Percentiles rank a stretch among this genome's conserved stretches.
phyloP scores from a whole-genome alignment of 2,797 vertebrate genomes.

The Oceanodroma leucorhoa region DNA sequence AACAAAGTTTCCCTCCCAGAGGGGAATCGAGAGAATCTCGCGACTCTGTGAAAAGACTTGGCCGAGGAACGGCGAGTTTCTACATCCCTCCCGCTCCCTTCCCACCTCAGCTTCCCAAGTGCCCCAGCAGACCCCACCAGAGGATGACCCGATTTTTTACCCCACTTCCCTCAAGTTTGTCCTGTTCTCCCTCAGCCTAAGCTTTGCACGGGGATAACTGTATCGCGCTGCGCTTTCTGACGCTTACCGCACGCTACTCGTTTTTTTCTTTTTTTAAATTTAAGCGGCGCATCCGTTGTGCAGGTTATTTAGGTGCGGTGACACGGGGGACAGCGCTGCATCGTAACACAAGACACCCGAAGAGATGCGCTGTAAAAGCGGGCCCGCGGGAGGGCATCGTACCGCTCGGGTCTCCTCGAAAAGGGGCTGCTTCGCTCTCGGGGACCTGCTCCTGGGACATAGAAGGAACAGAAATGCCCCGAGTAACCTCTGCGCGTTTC shows the following conservation, averaged over 20 bases:
- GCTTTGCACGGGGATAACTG: background rate
- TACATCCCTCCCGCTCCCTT: background rate
- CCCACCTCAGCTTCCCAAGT: background rate
- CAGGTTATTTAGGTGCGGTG: background rate
- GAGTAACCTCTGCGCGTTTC: no score
- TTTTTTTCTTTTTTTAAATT: background rate
- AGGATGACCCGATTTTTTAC: no score
- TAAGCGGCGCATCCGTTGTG: background rate
- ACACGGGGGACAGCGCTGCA: background rate
- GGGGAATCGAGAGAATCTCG: background rate
- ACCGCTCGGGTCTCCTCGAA: background rate
- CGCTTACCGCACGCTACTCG: no score
- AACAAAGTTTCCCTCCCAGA: background rate
- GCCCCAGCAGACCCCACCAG: rapidly evolving
- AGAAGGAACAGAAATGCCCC: background rate
- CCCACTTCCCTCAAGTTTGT: background rate
- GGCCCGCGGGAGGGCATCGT: background rate
- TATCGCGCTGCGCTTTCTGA: background rate
- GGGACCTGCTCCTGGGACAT: background rate
- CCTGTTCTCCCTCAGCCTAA: background rate
- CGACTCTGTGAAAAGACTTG: background rate
- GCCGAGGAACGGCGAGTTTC: background rate
- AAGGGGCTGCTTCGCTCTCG: background rate
- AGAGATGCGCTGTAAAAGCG: background rate
- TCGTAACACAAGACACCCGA: background rate